Evolutionary conservation across 2,113 vertebrate species (phyloP).

Genomic region (Gambusia affinis): DNA sequence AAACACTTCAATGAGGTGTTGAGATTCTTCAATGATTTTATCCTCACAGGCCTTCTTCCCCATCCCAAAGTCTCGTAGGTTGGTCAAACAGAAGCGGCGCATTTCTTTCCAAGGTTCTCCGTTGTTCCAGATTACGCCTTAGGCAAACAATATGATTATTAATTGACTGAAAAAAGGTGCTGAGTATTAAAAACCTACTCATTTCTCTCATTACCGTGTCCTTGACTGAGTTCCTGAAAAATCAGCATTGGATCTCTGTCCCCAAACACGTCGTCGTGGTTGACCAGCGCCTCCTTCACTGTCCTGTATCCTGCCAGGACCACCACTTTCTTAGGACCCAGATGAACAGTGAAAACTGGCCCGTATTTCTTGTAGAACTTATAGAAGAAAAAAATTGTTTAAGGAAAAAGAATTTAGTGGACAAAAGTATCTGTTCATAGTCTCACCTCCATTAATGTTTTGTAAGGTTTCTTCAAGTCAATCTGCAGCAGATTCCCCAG

Average conservation of each 20-base stretch:
- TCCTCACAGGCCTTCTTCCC: slow-evolving; percentile 55
- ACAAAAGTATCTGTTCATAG: too few species aligned
- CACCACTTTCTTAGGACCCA: slow-evolving; percentile 54
- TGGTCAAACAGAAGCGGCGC: slow-evolving; percentile 46
- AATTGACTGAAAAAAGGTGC: not conserved
- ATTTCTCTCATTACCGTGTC: slow-evolving; percentile 16
- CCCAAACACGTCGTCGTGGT: not conserved
- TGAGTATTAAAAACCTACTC: too few species aligned
- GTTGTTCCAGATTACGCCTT: slow-evolving; percentile 40
- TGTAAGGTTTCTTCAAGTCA: slow-evolving; percentile 22
- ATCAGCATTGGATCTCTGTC: fast-evolving
- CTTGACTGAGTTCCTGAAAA: fast-evolving
- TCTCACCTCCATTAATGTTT: slow-evolving; percentile 29
- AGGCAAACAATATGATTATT: not conserved
- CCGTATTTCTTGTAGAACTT: not conserved
- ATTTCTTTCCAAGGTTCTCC: slow-evolving; percentile 61
- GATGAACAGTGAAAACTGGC: slow-evolving; percentile 42
- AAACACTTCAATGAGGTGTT: slow-evolving; percentile 26
- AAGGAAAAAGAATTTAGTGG: not conserved
- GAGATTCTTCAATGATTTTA: slow-evolving; percentile 54
- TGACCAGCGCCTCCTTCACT: slow-evolving; percentile 54
- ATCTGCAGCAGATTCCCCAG: slow-evolving; percentile 59
- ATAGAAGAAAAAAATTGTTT: not conserved
- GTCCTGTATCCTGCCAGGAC: slow-evolving; percentile 57
- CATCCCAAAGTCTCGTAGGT: slow-evolving; percentile 63